A percentile compares a stretch with the other conserved stretches of the same genome.
phyloP scores from a whole-genome alignment of 2,797 vertebrate genomes.

The Vultur gryphus region DNA sequence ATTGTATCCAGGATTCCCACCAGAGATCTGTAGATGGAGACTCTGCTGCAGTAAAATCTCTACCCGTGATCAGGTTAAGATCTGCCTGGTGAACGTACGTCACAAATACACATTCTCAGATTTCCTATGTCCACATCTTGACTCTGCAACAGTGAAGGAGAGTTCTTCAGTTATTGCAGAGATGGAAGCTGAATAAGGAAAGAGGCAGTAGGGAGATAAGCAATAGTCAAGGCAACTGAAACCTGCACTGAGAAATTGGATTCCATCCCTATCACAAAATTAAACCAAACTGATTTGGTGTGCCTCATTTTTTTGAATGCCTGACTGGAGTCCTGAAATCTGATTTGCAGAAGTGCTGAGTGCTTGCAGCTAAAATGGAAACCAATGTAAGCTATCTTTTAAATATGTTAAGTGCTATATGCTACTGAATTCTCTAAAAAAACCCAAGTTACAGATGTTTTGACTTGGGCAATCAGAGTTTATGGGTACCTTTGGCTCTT shows the following conservation, averaged over 20 bases:
- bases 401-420: not conserved
- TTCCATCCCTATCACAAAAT: not conserved
- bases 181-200: not conserved
- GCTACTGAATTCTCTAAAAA: not conserved
- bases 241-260: not conserved
- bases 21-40: not conserved
- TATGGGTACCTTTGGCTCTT: not conserved
- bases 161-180: not conserved
- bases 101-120: not conserved
- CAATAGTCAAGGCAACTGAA: not conserved
- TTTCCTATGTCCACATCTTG: not conserved
- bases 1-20: not conserved
- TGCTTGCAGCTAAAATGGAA: not conserved
- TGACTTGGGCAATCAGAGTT: not conserved
- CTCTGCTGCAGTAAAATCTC: not conserved
- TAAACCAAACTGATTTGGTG: not conserved
- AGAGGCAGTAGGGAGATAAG: not conserved
- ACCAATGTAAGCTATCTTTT: not conserved
- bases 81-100: not conserved
- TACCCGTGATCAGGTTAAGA: not conserved
- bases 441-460: fast-evolving
- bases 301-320: not conserved
- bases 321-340: not conserved
- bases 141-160: not conserved
- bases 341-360: not conserved